Evolutionary conservation across 1,140 invertebrate genomes (phyloP), one percentile per base, ranked within the genome.

Genomic region (Drosophila orena): DNA sequence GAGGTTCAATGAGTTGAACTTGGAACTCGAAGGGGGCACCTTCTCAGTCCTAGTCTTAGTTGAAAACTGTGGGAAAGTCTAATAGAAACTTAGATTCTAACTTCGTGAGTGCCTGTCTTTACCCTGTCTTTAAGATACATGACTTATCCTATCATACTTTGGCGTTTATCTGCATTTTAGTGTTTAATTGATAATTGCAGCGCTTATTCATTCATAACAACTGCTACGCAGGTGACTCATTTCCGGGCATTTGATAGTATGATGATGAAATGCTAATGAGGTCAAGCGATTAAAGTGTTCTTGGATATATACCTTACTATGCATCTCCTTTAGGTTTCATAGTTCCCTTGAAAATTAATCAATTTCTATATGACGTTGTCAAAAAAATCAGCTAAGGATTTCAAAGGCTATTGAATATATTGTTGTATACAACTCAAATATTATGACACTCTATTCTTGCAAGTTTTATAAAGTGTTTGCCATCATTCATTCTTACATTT

Each of bases 111-210:
- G 12, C 8, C 20, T 37, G 7, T 12, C 12, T 8, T 20, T 37
- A n/a, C n/a, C n/a, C 12, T 37, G 55, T 11, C 38, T n/a, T 34
- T 15, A 54, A 17, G 4, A 15, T 30, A 10, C 14, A 64, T 62
- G 46, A 70, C 47, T 56, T 68, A 55, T 24, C 42, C 69, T 56
- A 69, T 69, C 64, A 70, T 47, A 22, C 38, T 15, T 24, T 37
- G 57, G 61, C 52, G 38, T 74, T 85, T 58, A 65, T 76, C 73
- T 47, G 59, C 38, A 24, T 47, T 70, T 71, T 22, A 57, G 58
- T 50, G 47, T 53, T 56, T 70, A 81, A 81, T 81, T 85, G 76
- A 78, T 85, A 86, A 85, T 85, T 86, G 76, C 66, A 86, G 50
- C 53, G 74, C 81, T 88, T 74, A 30, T 86, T 85, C 60, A 81